Percentiles rank a stretch among this genome's conserved stretches.
phyloP scores from a whole-genome alignment of 1,140 invertebrate genomes.

The Aphidius gifuensis region DNA sequence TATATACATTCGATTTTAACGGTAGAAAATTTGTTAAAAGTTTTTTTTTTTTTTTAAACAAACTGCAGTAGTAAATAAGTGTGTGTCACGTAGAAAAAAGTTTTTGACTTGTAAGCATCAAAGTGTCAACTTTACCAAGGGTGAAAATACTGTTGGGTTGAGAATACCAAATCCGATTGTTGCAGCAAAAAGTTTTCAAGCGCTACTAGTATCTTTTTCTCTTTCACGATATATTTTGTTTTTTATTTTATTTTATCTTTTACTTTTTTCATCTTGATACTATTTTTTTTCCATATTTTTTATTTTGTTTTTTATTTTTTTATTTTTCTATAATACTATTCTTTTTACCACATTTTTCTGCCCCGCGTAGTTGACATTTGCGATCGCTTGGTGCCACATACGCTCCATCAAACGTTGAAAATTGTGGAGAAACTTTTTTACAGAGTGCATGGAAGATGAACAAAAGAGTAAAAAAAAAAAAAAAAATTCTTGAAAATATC shows the following conservation, averaged over 20 bases:
- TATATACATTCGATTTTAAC: slow-evolving; percentile 9
- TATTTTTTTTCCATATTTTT: slow-evolving; percentile 2
- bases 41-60: background rate
- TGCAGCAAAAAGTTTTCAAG: slow-evolving; percentile 12
- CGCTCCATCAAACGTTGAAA: slow-evolving; percentile 24
- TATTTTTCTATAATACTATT: background rate
- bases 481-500: background rate
- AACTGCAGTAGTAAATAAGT: background rate
- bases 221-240: slow-evolving; percentile 15
- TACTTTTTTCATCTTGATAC: background rate
- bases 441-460: background rate
- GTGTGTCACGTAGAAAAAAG: slow-evolving; percentile 9
- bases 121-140: slow-evolving; percentile 21
- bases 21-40: background rate
- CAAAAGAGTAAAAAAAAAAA: slow-evolving; percentile 11
- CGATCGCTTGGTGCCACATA: slow-evolving; percentile 2
- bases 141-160: slow-evolving; percentile 20
- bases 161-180: slow-evolving; percentile 24
- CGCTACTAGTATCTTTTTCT: background rate
- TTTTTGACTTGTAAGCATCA: slow-evolving; percentile 24
- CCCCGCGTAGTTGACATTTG: slow-evolving; percentile 20
- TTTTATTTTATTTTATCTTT: slow-evolving; percentile 14
- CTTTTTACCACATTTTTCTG: slow-evolving; percentile 6
- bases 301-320: background rate
- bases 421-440: slow-evolving; percentile 25